Percentiles rank a stretch among this genome's conserved stretches.
phyloP scores from a whole-genome alignment of 2,797 vertebrate species.

The Ceryle rudis region DNA sequence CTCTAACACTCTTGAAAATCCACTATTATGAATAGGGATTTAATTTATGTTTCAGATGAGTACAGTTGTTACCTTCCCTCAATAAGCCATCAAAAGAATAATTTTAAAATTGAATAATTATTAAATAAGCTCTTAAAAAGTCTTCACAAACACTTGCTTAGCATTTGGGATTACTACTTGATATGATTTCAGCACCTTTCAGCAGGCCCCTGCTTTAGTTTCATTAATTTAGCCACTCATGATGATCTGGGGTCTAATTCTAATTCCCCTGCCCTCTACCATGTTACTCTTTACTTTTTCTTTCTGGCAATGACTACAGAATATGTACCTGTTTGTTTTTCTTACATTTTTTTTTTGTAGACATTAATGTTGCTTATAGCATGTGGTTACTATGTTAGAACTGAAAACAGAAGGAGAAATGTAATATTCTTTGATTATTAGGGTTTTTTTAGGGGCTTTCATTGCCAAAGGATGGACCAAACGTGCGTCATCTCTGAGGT shows the following conservation, averaged over 20 bases:
- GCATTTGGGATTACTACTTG: background rate
- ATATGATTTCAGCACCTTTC: background rate
- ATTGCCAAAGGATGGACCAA: fast-evolving
- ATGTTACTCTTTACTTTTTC: background rate
- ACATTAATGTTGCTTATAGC: background rate
- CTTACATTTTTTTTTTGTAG: background rate
- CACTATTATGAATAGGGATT: background rate
- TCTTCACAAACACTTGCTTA: background rate
- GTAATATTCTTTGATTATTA: background rate
- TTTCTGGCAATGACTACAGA: background rate
- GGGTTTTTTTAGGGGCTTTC: background rate
- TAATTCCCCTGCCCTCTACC: background rate
- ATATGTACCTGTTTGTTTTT: background rate
- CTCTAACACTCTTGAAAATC: background rate
- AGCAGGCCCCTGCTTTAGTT: background rate
- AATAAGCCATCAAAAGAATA: background rate
- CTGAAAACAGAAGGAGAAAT: background rate
- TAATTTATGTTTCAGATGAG: background rate
- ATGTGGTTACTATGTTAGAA: background rate
- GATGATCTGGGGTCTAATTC: background rate
- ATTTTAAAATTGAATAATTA: background rate
- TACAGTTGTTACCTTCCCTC: background rate
- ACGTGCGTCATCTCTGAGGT: background rate
- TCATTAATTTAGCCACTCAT: background rate
- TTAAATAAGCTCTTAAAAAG: background rate